Base-by-base conservation (phyloP, 2,888 invertebrate species). In the Argyresthia albistria region DNA sequence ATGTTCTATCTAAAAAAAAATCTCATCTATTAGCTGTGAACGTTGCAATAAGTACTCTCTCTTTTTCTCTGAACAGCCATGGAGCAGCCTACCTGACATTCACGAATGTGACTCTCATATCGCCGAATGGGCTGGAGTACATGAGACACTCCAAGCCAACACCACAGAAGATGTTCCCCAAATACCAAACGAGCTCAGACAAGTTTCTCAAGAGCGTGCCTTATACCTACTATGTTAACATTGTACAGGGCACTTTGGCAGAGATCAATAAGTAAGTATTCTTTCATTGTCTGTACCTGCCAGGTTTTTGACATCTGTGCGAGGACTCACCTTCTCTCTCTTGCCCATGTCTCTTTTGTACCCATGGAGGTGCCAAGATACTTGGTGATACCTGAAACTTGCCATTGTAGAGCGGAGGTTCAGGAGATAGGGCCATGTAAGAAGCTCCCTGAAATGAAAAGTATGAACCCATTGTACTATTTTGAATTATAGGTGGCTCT, bases 71-170 rank as follows among this genome's bases (percentile, higher is more conserved):
- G 39, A 70, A 7, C 65, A 89, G 88, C 10, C 74, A 78, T 43
- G 64, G 76, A 0, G 70, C 76, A 0, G 69, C 83, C 1, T 80
- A 90, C 62, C 65, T 91, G 14, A 87, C 84, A 1, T 94, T 93
- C 65, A 90, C 90, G 47, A 92, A 92, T 62, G 74, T 95, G n/a
- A 93, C 91, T 0, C 60, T 95, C 11, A 80, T 95, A 37, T 92
- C 93, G 0, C 88, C 89, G 0, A 79, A 90, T 59, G 93, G 93
- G 0, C 53, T 90, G 9, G 75, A 79, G 0, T 80, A 83, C 56
- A 58, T 66, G 1, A 73, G 77, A 25, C 67, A 70, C 36, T 61
- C 69, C 0, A 78, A 73, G 42, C 46, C 61, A 0, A 59, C 70
- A 0, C 69, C 79, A 0, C 80, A 88, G 14, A 66, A 73, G 39